Conservation (phyloP, 2,797 vertebrate species). For the Florisuga fusca region DNA sequence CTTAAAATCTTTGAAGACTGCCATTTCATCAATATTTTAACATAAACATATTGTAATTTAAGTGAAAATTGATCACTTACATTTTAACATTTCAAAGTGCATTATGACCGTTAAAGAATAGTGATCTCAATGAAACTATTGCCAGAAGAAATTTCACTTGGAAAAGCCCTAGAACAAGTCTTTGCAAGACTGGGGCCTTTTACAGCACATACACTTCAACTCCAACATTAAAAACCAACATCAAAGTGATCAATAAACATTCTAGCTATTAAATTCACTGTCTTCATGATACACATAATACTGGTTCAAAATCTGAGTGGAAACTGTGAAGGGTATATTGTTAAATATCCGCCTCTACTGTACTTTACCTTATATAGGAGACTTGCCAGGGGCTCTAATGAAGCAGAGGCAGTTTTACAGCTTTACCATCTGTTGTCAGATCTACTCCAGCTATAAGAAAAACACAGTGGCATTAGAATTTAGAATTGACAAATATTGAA, state of each 20-base stretch:
- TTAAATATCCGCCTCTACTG: slow-evolving; percentile 21
- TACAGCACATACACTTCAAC: neutral
- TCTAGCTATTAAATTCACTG: neutral
- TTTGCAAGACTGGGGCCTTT: neutral
- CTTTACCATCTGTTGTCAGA: slow-evolving; percentile 44
- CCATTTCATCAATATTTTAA: slow-evolving; percentile 58
- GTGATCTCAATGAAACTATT: neutral
- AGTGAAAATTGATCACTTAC: slow-evolving; percentile 20
- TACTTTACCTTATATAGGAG: slow-evolving; percentile 12
- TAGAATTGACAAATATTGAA: neutral
- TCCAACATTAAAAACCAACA: neutral
- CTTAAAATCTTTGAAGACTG: slow-evolving; percentile 6
- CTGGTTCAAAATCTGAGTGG: neutral
- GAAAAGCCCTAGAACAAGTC: neutral
- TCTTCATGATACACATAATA: neutral
- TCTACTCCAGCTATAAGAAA: slow-evolving; percentile 7
- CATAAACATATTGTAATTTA: slow-evolving; percentile 35
- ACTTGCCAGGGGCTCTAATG: slow-evolving; percentile 34
- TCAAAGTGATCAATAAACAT: neutral
- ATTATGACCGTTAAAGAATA: slow-evolving; percentile 11
- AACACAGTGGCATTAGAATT: neutral
- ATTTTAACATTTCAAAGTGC: slow-evolving; percentile 12
- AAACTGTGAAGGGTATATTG: neutral
- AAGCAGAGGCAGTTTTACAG: slow-evolving; percentile 36
- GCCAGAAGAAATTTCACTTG: neutral